phyloP scores from a whole-genome alignment of 2,113 vertebrate species.

The Phocoena sinus region DNA sequence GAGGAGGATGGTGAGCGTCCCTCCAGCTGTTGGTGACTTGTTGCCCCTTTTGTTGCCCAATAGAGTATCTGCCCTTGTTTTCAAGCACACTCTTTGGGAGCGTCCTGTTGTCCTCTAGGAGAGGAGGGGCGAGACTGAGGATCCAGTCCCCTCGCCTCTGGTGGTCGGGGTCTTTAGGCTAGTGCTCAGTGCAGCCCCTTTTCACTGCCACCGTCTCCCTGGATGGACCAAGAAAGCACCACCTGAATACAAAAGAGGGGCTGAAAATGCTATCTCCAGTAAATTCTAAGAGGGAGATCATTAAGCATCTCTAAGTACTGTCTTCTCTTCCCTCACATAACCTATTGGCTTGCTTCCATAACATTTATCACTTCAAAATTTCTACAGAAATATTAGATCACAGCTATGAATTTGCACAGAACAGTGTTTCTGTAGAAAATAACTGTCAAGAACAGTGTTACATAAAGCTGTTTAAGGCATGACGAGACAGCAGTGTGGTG shows the following conservation, averaged over 20 bases:
- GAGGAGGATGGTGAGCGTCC: neutral
- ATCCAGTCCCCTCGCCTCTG: neutral
- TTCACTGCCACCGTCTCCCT: neutral
- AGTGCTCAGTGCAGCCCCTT: neutral
- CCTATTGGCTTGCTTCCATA: slow-evolving; percentile 44
- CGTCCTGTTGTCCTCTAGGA: neutral
- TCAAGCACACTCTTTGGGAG: neutral
- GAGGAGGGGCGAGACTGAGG: neutral
- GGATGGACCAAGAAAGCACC: neutral
- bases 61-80: neutral
- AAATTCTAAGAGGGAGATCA: neutral
- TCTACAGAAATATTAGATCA: slow-evolving; percentile 58
- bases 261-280: neutral
- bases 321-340: slow-evolving; percentile 36
- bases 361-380: slow-evolving; percentile 52
- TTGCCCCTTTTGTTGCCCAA: neutral
- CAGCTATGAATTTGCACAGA: slow-evolving; percentile 37
- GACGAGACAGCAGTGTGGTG: neutral
- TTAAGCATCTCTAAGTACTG: neutral
- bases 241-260: neutral
- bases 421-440: slow-evolving; percentile 23
- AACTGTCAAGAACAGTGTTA: slow-evolving; percentile 7
- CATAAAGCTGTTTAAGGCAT: neutral
- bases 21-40: neutral
- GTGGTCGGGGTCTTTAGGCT: neutral